phyloP scores from a whole-genome alignment of 2,888 invertebrate genomes.

The Zelleria hepariella region DNA sequence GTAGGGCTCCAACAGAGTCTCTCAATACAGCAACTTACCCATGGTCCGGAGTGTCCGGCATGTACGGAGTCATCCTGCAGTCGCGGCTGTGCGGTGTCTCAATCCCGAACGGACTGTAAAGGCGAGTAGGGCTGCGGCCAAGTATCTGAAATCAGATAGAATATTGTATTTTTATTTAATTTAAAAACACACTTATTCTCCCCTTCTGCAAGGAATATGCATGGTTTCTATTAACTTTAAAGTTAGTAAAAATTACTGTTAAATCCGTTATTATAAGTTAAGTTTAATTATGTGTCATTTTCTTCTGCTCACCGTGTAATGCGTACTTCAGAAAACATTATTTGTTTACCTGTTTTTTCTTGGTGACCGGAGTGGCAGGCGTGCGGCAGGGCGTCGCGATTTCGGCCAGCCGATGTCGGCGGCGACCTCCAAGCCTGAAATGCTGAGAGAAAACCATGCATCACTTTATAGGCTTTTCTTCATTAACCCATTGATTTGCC shows the following conservation, averaged over 20 bases:
- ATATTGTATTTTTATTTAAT: not conserved
- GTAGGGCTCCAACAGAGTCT: too few relatives aligned
- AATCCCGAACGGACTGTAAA: slow-evolving; percentile 83
- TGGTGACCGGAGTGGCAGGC: slow-evolving; percentile 57
- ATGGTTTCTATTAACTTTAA: too few relatives aligned
- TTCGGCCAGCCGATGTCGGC: slow-evolving; percentile 58
- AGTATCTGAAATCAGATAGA: slow-evolving; percentile 28
- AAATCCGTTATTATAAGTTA: too few relatives aligned
- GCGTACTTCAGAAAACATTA: too few relatives aligned
- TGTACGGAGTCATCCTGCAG: slow-evolving; percentile 66
- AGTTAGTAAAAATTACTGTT: too few relatives aligned
- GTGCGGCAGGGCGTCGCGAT: slow-evolving; percentile 50
- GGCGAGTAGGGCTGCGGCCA: slow-evolving; percentile 77
- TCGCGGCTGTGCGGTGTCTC: slow-evolving; percentile 76
- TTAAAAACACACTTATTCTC: not conserved
- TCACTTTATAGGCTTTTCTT: not conserved
- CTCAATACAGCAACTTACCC: too few relatives aligned
- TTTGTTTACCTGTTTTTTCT: slow-evolving; percentile 50
- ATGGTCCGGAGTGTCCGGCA: slow-evolving; percentile 65
- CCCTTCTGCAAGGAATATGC: too few relatives aligned
- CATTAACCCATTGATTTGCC: too few relatives aligned
- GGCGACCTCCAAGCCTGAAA: slow-evolving; percentile 53
- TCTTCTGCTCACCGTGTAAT: too few relatives aligned
- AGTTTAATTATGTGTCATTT: too few relatives aligned
- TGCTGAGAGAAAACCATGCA: slow-evolving; percentile 31